A percentile compares a stretch with the other conserved stretches of the same genome.
These are phyloP conservation scores for Porites rus DNA, from an alignment of 92 coral and sea anemone genomes.

Conservation along the genomic window DNA sequence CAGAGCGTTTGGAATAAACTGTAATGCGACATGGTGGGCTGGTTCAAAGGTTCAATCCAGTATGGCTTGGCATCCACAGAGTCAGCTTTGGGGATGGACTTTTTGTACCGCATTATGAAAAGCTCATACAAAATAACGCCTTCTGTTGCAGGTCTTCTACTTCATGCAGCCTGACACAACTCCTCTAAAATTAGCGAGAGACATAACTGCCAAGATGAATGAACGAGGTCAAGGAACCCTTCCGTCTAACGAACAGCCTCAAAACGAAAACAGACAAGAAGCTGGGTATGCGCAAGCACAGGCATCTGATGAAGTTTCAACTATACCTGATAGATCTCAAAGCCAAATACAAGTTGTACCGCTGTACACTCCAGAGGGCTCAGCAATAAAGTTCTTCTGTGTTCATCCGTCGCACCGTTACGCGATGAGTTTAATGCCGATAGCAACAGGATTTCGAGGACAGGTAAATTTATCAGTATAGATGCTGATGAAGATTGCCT, in stretches of 20 bases:
- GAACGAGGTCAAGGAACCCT: not conserved
- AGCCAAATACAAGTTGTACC: constrained; percentile 71
- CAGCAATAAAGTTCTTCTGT: constrained; percentile 79
- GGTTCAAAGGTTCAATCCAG: no score
- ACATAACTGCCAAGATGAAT: constrained; percentile 35
- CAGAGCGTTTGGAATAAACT: no score
- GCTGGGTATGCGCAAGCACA: not conserved
- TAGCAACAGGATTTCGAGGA: constrained; percentile 74
- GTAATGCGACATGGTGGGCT: no score
- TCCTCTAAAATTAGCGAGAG: constrained; percentile 59
- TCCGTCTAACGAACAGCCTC: not conserved
- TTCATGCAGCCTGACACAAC: constrained; percentile 93
- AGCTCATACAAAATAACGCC: not conserved
- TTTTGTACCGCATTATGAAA: no score
- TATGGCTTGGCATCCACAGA: no score
- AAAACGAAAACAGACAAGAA: not conserved
- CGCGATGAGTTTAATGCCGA: constrained; percentile 75
- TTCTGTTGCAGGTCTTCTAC: constrained; percentile 73
- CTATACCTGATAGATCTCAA: not conserved
- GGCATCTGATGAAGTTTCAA: constrained; percentile 15
- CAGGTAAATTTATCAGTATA: constrained; percentile 65
- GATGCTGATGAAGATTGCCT: not conserved
- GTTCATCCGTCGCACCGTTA: constrained; percentile 85
- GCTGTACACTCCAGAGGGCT: constrained; percentile 69
- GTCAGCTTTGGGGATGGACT: not conserved